Evolutionary conservation across 2,113 vertebrate species (phyloP), one percentile per base, ranked within the genome.

Genomic region (Anas platyrhynchos): DNA sequence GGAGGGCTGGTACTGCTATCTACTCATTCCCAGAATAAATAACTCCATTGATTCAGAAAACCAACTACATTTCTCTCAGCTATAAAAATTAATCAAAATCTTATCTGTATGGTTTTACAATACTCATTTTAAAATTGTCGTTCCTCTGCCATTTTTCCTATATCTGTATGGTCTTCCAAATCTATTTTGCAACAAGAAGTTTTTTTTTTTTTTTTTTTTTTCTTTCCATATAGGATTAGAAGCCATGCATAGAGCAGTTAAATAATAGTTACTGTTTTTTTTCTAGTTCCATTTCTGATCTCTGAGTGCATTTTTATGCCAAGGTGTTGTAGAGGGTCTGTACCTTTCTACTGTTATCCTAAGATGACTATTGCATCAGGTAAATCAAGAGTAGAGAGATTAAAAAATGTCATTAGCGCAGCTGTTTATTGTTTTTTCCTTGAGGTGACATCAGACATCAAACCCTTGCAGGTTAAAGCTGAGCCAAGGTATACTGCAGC

Each of bases 391-490:
- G 32, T 5, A 88, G 43, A 75, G 44, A 91, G 83, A 96, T 79
- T 79, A 21, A 91, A 93, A 96, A 87, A 93, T 54, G 56, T 48
- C 65, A 76, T 89, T 94, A 92, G 50, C 46, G 50, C 69, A 94
- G 50, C 69, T 80, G 31, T 88, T 95, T 93, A 85, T 86, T 94
- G 79, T 91, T 94, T 92, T 94, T 82, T 81, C 91, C 83, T 94
- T 96, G 92, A 92, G 77, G 18, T 84, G 77, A 89, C 83, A 96
- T 78, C 85, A 90, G 90, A 94, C 72, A 81, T 65, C 68, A 86
- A 92, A 91, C n/a, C 3, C 36, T 69, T 73, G 73, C 56, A 76
- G 36, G 46, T 96, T 76, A 87, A 92, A 96, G 76, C 67, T 38
- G 81, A 91, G 77, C 62, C 81, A 92, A 92, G 58, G 41, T 69